Percentiles rank a stretch among this genome's conserved stretches.
Conservation (phyloP, 2,113 vertebrate genomes). For the Myotis davidii region DNA sequence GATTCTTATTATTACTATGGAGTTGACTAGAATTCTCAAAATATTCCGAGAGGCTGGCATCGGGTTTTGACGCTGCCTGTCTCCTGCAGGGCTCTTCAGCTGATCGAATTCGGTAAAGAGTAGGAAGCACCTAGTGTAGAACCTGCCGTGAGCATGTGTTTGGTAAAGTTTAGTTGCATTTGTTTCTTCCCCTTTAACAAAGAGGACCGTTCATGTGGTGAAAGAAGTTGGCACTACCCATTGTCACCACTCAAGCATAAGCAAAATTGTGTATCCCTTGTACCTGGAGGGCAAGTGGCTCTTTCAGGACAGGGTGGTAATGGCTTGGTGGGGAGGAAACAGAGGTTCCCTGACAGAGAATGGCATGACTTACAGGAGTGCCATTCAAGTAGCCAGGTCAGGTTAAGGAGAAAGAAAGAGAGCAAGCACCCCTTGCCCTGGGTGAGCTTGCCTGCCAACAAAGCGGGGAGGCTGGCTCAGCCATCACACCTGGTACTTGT, state of each 20-base stretch:
- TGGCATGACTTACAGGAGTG: background rate
- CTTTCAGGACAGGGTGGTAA: background rate
- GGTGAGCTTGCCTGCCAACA: background rate
- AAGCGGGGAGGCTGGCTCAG: background rate
- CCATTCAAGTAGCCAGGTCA: background rate
- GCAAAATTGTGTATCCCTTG: background rate
- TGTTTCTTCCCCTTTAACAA: background rate
- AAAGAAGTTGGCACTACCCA: background rate
- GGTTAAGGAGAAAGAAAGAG: background rate
- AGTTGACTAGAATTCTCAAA: background rate
- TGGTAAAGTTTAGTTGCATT: background rate
- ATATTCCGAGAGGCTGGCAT: background rate
- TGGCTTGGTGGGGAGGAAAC: background rate
- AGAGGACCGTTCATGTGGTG: background rate
- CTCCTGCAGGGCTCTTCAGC: background rate
- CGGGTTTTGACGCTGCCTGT: background rate
- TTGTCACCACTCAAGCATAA: background rate
- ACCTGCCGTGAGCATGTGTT: background rate
- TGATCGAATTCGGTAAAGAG: background rate
- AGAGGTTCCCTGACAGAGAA: background rate
- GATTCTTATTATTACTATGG: background rate
- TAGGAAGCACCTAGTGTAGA: background rate
- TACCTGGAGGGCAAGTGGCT: background rate
- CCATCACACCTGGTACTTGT: rapidly evolving
- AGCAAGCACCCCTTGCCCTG: background rate